Evolutionary conservation across 2,888 invertebrate species (phyloP), one percentile per base, ranked within the genome.

Genomic region (Teleiodes luculella): DNA sequence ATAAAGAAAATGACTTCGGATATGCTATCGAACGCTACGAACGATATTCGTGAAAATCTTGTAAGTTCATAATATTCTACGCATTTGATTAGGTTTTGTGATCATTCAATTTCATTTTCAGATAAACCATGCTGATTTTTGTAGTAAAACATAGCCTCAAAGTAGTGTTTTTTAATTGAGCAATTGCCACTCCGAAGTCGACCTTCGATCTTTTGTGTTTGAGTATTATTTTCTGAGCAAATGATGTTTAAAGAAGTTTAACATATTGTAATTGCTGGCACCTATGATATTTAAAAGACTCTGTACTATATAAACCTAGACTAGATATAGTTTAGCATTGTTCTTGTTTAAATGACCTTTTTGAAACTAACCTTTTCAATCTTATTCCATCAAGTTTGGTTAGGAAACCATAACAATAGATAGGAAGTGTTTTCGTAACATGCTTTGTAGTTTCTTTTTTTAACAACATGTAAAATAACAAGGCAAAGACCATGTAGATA

Each of bases 41-140:
- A 63, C 53, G 81, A 83, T 72, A 80, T 88, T 63, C 80, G 88
- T 20, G 88, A 88, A 56, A 87, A 88, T 74, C 80, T 88, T 83
- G 88, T 88, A 80, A 76, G 57, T 48, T 28, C 46, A 10, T 36
- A 16, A 16, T 24, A 8, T 24, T n/a, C 28, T 24, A 24, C 24
- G 6, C 3, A 24, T 24, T 24, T 24, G 3, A 24, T 6, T 4
- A 6, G 3, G 24, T 24, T 24, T 4, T 4, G 24, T 24, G 3
- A 24, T 6, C 6, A 24, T 24, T 24, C 6, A 3, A 24, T 24
- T 24, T 3, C 6, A 4, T 4, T 33, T 33, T 33, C 8, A 11
- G 4, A 11, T n/a, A n/a, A n/a, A n/a, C 1, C n/a, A 13, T 13
- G 5, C 28, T 37, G 7, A n/a, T 37, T 41, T 18, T 18, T 3